Conservation (phyloP, 2,888 invertebrate genomes). For the Eumerus sabulonum region DNA sequence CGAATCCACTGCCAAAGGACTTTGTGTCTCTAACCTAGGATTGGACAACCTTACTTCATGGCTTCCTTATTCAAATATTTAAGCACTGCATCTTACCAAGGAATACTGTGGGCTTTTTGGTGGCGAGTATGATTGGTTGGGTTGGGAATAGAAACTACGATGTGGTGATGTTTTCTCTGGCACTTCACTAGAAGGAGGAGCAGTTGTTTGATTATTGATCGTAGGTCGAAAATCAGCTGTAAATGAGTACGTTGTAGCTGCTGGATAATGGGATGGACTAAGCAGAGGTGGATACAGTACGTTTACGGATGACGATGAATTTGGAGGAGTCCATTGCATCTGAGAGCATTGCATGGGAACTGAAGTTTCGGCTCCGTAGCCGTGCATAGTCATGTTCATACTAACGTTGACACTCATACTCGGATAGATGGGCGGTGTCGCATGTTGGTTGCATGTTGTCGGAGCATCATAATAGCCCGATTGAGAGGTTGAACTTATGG, state of each 20-base stretch:
- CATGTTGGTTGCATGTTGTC: constrained; percentile 71
- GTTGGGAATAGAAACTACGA: constrained; percentile 77
- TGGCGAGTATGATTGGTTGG: constrained; percentile 75
- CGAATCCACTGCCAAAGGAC: constrained; percentile 79
- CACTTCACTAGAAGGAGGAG: constrained; percentile 71
- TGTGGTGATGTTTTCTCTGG: constrained; percentile 74
- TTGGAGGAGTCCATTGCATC: constrained; percentile 88
- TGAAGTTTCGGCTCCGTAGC: constrained; percentile 80
- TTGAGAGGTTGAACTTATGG: constrained; percentile 66
- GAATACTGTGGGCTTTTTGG: constrained; percentile 76
- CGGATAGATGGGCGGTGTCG: constrained; percentile 84
- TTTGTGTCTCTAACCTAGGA: constrained; percentile 71
- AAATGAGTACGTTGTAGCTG: constrained; percentile 89
- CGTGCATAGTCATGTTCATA: constrained; percentile 99
- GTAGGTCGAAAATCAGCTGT: constrained; percentile 89
- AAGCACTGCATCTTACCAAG: constrained; percentile 50
- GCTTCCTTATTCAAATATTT: background rate
- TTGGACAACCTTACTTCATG: background rate
- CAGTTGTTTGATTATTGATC: constrained; percentile 79
- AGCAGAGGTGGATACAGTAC: constrained; percentile 84
- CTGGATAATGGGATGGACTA: constrained; percentile 83
- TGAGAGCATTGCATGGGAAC: constrained; percentile 83
- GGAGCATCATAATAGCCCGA: constrained; percentile 77
- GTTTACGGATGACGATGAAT: constrained; percentile 82
- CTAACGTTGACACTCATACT: constrained; percentile 96